Percentiles rank a stretch among this genome's conserved stretches.
phyloP scores from a whole-genome alignment of 2,797 vertebrate species.

The Lagodon rhomboides region DNA sequence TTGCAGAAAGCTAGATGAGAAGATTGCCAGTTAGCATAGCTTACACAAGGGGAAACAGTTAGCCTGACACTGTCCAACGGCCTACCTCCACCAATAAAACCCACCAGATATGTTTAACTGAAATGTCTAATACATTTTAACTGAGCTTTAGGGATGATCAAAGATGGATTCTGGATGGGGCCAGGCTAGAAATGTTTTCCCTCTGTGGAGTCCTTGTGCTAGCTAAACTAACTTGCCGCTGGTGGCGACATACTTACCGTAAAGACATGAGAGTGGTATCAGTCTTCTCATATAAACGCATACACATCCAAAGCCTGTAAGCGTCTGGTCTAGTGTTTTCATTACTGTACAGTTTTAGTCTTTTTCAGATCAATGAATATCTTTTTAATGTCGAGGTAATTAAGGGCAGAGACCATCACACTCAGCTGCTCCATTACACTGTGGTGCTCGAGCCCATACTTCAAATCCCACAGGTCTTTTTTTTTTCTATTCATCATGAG shows the following conservation, averaged over 20 bases:
- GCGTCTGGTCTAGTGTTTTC: too few relatives aligned
- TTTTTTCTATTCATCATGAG: neutral
- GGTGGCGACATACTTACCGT: neutral
- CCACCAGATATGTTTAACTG: neutral
- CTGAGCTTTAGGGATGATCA: neutral
- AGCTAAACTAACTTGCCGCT: neutral
- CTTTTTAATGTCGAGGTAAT: neutral
- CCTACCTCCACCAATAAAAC: neutral
- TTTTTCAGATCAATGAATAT: neutral
- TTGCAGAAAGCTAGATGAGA: neutral
- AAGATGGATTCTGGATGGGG: neutral
- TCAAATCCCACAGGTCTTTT: neutral
- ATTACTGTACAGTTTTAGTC: too few relatives aligned
- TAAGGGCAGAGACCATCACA: neutral
- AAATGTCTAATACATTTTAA: neutral
- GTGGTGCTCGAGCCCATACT: neutral
- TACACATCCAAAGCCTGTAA: too few relatives aligned
- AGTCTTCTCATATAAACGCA: neutral
- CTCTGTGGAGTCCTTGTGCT: constrained; percentile 1
- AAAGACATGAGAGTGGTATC: neutral
- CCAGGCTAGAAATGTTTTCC: neutral
- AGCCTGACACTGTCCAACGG: neutral
- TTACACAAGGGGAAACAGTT: neutral
- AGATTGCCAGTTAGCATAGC: constrained; percentile 9
- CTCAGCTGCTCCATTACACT: constrained; percentile 9